Evolutionary conservation across 2,888 invertebrate genomes (phyloP).

Genomic region (Callosobruchus maculatus): DNA sequence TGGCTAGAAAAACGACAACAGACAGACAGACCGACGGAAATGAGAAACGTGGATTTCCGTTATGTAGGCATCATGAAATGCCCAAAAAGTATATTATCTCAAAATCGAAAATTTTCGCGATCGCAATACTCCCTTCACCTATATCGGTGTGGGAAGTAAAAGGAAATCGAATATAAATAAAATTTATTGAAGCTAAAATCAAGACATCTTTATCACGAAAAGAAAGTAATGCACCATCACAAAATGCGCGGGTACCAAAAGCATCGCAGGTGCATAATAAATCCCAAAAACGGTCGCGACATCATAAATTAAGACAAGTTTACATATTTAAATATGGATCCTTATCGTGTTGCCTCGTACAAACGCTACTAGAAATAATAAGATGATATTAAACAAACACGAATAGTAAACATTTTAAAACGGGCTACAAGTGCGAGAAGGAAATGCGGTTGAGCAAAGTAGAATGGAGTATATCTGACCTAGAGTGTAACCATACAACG

Average conservation of each 20-base stretch:
- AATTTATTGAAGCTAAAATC: too few relatives aligned
- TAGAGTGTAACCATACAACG: background rate
- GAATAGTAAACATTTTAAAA: background rate
- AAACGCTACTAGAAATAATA: background rate
- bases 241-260: background rate
- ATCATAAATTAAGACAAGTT: background rate
- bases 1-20: too few relatives aligned
- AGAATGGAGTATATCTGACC: background rate
- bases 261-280: background rate
- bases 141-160: too few relatives aligned
- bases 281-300: background rate
- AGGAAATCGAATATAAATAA: too few relatives aligned
- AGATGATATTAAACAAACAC: background rate
- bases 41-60: too few relatives aligned
- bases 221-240: too few relatives aligned
- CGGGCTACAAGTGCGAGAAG: background rate
- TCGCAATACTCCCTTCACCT: too few relatives aligned
- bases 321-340: background rate
- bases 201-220: too few relatives aligned
- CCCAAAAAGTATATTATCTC: too few relatives aligned
- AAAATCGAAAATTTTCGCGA: too few relatives aligned
- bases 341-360: background rate
- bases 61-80: too few relatives aligned
- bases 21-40: too few relatives aligned
- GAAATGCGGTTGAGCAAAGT: background rate